phyloP scores from a whole-genome alignment of 2,888 invertebrate genomes.

The Caradrina kadenii region DNA sequence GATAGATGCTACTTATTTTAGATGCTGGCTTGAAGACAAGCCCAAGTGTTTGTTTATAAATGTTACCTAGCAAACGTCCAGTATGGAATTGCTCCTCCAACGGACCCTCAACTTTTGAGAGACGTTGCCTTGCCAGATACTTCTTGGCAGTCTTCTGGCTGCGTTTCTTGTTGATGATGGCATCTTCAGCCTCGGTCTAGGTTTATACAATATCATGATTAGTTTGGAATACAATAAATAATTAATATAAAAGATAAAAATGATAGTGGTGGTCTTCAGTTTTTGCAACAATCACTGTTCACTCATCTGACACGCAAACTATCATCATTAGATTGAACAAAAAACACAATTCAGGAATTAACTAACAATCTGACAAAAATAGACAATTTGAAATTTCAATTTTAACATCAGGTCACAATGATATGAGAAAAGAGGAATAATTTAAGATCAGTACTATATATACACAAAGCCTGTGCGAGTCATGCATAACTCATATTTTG shows the following conservation, averaged over 20 bases:
- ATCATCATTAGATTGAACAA: conserved; percentile 63
- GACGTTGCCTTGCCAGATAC: conserved; percentile 97
- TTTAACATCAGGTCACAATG: not conserved
- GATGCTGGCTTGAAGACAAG: too few relatives aligned
- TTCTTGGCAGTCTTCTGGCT: conserved; percentile 98
- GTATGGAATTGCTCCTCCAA: conserved; percentile 99
- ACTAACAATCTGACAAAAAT: not conserved
- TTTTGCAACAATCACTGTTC: conserved; percentile 64
- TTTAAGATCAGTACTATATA: too few relatives aligned
- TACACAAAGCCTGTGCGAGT: too few relatives aligned
- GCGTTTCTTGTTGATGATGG: conserved; percentile 97
- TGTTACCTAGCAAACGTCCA: conserved; percentile 97
- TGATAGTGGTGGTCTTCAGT: conserved; percentile 58
- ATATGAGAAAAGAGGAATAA: too few relatives aligned
- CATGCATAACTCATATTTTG: too few relatives aligned
- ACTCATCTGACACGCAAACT: conserved; percentile 92
- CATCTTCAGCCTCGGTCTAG: conserved; percentile 98
- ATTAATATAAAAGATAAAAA: not conserved
- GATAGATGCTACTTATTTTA: too few relatives aligned
- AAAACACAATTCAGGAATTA: not conserved
- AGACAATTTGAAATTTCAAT: too few relatives aligned
- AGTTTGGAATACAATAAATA: not conserved
- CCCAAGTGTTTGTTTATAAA: not conserved
- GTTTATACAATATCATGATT: conserved; percentile 16
- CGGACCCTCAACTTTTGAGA: conserved; percentile 97